These are phyloP conservation scores for Neuroscelio doddi DNA, from an alignment of 2,888 invertebrate genomes.

Conservation along the genomic window DNA sequence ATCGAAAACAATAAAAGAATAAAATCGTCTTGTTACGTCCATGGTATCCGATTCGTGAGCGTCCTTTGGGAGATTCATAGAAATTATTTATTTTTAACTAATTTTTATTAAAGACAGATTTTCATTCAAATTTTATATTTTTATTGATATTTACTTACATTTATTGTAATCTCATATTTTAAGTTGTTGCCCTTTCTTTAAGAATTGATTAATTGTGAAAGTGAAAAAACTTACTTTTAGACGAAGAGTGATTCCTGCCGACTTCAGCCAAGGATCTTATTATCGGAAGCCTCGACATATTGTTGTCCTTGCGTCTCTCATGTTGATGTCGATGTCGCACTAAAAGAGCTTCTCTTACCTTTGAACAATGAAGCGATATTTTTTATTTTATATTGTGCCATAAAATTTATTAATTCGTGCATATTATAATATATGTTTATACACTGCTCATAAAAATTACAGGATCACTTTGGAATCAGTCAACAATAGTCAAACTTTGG, in stretches of 20 bases:
- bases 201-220: not conserved
- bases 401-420: too few species aligned
- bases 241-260: slow-evolving; percentile 93
- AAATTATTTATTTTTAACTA: too few species aligned
- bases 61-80: slow-evolving; percentile 6
- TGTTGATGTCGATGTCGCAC: slow-evolving; percentile 96
- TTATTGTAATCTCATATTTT: not conserved
- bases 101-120: too few species aligned
- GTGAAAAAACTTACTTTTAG: slow-evolving; percentile 86
- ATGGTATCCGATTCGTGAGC: not conserved
- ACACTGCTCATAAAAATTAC: too few species aligned
- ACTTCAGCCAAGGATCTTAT: slow-evolving; percentile 97
- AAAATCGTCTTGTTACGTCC: slow-evolving; percentile 13
- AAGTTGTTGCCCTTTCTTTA: slow-evolving; percentile 1
- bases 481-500: too few species aligned
- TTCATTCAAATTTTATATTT: too few species aligned
- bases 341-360: slow-evolving; percentile 86
- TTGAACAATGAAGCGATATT: slow-evolving; percentile 6
- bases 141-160: not conserved
- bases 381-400: too few species aligned
- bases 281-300: slow-evolving; percentile 87
- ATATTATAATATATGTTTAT: too few species aligned
- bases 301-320: slow-evolving; percentile 82
- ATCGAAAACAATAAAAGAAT: slow-evolving; percentile 17
- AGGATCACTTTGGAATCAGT: too few species aligned